Percentiles rank a stretch among this genome's conserved stretches.
These are phyloP conservation scores for Rhagoletis zephyria DNA, from an alignment of 1,140 invertebrate species.

Conservation along the genomic window DNA sequence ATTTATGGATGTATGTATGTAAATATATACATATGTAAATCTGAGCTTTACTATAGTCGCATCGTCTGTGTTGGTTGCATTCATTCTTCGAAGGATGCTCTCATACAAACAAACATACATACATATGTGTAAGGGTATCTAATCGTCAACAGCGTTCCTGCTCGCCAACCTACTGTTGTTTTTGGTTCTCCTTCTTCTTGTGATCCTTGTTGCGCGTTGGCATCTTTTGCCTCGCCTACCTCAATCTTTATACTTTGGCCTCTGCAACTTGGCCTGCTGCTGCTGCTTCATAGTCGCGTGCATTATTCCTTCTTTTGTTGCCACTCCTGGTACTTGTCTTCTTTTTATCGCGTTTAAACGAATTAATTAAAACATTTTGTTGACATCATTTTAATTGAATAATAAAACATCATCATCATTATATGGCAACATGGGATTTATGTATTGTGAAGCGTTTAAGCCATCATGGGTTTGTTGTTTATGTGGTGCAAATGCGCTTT, in stretches of 20 bases:
- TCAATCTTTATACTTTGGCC: slow-evolving; percentile 22
- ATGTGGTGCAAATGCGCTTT: too few species aligned
- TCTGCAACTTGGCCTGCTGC: background rate
- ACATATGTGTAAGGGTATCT: too few species aligned
- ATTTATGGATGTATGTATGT: too few species aligned
- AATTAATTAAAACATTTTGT: slow-evolving; percentile 51
- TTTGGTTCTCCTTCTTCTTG: background rate
- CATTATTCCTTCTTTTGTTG: slow-evolving; percentile 14
- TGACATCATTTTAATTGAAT: slow-evolving; percentile 47
- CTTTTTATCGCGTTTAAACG: slow-evolving; percentile 27
- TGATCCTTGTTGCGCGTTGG: background rate
- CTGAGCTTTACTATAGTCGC: background rate
- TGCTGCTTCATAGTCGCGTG: background rate
- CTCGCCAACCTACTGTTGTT: too few species aligned
- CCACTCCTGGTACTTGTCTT: background rate
- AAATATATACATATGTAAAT: background rate
- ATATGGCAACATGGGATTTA: slow-evolving; percentile 22
- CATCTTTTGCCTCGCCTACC: background rate
- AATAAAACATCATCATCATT: slow-evolving; percentile 21
- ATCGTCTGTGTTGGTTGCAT: background rate
- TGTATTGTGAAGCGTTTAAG: slow-evolving; percentile 24
- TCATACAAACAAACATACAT: too few species aligned
- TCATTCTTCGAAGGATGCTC: background rate
- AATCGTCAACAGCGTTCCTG: too few species aligned
- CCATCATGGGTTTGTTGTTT: background rate